Conservation (phyloP, 2,888 invertebrate species). For the Pyrocoelia pectoralis region DNA sequence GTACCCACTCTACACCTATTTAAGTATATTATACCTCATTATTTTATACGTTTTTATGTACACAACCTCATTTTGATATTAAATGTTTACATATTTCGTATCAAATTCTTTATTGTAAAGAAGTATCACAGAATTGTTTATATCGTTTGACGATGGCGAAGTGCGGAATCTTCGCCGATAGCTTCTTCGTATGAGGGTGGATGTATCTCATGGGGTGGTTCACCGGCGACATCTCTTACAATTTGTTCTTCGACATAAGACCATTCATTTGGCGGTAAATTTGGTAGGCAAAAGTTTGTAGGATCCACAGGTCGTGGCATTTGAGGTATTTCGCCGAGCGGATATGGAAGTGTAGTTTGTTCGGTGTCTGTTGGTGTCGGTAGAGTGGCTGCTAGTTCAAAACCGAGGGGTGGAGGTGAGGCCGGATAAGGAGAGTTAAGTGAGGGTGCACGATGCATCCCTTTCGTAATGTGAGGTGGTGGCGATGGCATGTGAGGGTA, state of each 20-base stretch:
- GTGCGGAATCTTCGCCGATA: not conserved
- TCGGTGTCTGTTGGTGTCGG: not conserved
- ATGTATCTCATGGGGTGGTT: not conserved
- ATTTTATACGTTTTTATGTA: too few species aligned
- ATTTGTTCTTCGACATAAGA: conserved; percentile 14
- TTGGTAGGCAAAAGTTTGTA: not conserved
- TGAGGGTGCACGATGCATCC: not conserved
- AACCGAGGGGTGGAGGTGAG: conserved; percentile 14
- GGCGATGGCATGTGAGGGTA: not conserved
- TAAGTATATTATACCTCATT: too few species aligned
- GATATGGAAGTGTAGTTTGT: not conserved
- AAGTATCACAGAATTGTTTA: not conserved
- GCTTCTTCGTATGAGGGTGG: conserved; percentile 11
- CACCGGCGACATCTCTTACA: conserved; percentile 6
- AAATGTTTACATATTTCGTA: not conserved
- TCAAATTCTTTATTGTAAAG: not conserved
- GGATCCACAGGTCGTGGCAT: not conserved
- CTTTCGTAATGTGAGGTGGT: not conserved
- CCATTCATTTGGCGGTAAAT: conserved; percentile 4
- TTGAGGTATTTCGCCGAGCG: not conserved
- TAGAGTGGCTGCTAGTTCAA: not conserved
- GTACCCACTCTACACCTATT: too few species aligned
- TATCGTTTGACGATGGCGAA: not conserved
- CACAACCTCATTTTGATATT: not conserved
- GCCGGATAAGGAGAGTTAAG: conserved; percentile 8